These are phyloP conservation scores for Chionis minor DNA, from an alignment of 2,113 vertebrate species.

Conservation along the genomic window DNA sequence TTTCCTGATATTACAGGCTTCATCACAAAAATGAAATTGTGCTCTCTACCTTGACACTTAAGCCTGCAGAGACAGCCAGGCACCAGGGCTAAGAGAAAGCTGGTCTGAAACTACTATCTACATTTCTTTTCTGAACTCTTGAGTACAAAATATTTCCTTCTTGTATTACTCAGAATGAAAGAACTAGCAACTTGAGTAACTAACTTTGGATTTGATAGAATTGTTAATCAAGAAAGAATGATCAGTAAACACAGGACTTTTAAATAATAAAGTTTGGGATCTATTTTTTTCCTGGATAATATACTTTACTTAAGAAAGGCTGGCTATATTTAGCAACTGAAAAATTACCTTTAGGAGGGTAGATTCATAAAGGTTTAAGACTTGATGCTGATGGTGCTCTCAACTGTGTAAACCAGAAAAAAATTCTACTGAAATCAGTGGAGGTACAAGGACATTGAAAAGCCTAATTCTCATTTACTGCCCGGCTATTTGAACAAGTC, in stretches of 20 bases:
- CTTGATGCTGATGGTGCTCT: background rate
- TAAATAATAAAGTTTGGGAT: background rate
- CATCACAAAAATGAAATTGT: conserved; percentile 9
- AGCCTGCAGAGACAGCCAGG: background rate
- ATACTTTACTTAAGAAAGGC: background rate
- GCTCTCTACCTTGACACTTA: conserved; percentile 3
- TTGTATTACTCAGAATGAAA: background rate
- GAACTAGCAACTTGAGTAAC: background rate
- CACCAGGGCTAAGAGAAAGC: background rate
- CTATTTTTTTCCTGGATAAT: background rate
- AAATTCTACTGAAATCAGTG: background rate
- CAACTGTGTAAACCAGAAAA: background rate
- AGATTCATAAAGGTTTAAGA: background rate
- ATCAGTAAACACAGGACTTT: background rate
- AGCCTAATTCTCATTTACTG: background rate
- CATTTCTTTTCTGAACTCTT: background rate
- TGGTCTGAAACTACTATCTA: background rate
- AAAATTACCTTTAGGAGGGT: background rate
- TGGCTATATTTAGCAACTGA: background rate
- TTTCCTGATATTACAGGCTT: conserved; percentile 21
- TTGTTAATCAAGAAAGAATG: background rate
- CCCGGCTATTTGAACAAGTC: background rate
- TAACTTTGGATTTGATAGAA: background rate
- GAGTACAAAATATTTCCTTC: background rate
- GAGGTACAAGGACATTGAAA: background rate